These are phyloP conservation scores for Apteryx mantelli DNA, from an alignment of 2,113 vertebrate genomes.

Conservation along the genomic window DNA sequence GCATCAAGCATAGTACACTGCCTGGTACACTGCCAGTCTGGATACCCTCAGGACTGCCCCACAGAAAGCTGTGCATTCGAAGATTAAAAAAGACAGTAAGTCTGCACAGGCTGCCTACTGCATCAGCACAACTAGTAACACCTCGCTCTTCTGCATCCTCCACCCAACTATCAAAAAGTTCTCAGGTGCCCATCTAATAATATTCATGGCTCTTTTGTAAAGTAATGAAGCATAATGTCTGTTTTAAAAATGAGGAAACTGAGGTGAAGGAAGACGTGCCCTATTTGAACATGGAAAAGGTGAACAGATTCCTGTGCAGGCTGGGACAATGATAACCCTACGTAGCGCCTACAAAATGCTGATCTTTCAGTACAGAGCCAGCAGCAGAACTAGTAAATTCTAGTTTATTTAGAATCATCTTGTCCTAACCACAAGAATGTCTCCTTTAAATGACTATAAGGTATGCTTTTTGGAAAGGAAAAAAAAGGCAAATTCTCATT, in stretches of 20 bases:
- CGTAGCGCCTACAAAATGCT: neutral
- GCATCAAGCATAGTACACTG: neutral
- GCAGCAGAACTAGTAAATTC: neutral
- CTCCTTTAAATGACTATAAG: neutral
- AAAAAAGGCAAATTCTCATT: neutral
- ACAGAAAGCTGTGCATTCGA: neutral
- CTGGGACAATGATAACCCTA: neutral
- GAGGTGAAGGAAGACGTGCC: neutral
- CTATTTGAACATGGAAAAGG: neutral
- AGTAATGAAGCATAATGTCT: neutral
- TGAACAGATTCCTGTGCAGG: neutral
- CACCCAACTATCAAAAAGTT: neutral
- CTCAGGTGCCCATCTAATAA: neutral
- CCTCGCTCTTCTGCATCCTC: neutral
- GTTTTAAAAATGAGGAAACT: neutral
- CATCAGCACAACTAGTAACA: neutral
- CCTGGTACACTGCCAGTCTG: neutral
- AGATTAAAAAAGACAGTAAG: neutral
- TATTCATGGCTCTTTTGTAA: neutral
- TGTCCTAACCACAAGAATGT: neutral
- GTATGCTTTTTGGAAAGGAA: neutral
- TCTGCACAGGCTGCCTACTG: neutral
- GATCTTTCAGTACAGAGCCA: neutral
- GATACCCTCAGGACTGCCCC: neutral
- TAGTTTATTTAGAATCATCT: neutral